These are phyloP conservation scores for Suncus etruscus DNA, from an alignment of 2,113 vertebrate genomes.

Conservation along the genomic window DNA sequence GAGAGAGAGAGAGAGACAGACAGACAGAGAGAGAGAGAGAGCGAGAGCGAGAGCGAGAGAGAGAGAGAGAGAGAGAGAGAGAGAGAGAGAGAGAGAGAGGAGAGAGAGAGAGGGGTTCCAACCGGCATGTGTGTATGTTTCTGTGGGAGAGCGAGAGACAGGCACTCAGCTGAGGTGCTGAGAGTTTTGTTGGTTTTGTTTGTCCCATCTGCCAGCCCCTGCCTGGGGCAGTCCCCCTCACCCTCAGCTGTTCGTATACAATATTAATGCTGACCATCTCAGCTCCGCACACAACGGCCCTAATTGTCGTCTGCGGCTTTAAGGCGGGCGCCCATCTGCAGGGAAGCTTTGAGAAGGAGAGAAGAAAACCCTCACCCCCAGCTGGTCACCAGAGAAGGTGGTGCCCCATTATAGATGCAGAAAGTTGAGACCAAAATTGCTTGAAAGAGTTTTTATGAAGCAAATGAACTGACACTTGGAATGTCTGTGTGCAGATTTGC, in stretches of 20 bases:
- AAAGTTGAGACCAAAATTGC: slow-evolving; percentile 88
- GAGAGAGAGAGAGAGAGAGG: too few relatives aligned
- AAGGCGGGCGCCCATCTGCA: slow-evolving; percentile 93
- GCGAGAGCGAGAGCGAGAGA: too few relatives aligned
- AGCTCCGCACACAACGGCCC: slow-evolving; percentile 89
- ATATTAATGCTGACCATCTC: slow-evolving; percentile 96
- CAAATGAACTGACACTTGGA: slow-evolving; percentile 60
- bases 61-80: too few relatives aligned
- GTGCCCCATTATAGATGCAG: slow-evolving; percentile 90
- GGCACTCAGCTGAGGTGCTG: slow-evolving; percentile 91
- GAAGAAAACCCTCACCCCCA: slow-evolving; percentile 87
- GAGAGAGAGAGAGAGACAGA: slow-evolving; percentile 83
- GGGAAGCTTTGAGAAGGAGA: slow-evolving; percentile 88
- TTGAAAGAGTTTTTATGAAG: slow-evolving; percentile 83
- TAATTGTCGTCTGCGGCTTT: slow-evolving; percentile 90
- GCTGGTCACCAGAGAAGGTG: slow-evolving; percentile 91
- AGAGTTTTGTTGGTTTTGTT: slow-evolving; percentile 89
- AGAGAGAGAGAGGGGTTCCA: not conserved
- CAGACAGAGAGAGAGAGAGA: slow-evolving; percentile 61
- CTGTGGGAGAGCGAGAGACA: slow-evolving; percentile 81
- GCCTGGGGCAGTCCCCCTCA: slow-evolving; percentile 88
- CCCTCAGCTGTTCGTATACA: slow-evolving; percentile 97
- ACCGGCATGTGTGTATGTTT: too few relatives aligned
- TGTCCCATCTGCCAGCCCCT: slow-evolving; percentile 97
- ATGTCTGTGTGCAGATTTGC: slow-evolving; percentile 76